Evolutionary conservation across 2,113 vertebrate genomes (phyloP).

Genomic region (Dolichotis patagonum): DNA sequence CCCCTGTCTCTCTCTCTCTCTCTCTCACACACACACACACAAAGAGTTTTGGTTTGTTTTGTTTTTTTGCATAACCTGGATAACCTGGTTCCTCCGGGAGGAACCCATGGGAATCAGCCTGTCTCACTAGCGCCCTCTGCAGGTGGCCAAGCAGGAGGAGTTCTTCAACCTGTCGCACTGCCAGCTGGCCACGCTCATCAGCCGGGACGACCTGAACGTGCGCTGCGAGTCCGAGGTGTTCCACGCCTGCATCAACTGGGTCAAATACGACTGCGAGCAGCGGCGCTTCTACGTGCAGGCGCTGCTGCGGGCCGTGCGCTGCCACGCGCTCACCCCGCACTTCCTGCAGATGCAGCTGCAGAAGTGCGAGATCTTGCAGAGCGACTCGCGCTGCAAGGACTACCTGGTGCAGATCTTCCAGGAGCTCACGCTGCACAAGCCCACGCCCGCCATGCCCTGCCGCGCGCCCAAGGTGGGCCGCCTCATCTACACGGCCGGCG

Average conservation of each 20-base stretch:
- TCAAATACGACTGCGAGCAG: constrained; percentile 92
- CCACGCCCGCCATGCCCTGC: constrained; percentile 88
- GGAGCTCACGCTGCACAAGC: constrained; percentile 95
- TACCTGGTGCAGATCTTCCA: constrained; percentile 95
- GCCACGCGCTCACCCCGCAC: constrained; percentile 94
- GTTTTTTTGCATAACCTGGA: background rate
- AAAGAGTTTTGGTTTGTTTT: too few species aligned
- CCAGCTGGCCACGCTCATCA: constrained; percentile 95
- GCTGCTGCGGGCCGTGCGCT: constrained; percentile 95
- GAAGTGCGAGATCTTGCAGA: constrained; percentile 90
- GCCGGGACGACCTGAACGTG: constrained; percentile 96
- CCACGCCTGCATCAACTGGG: constrained; percentile 96
- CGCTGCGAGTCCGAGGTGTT: constrained; percentile 98
- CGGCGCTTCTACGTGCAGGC: constrained; percentile 93
- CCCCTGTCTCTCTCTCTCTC: too few species aligned
- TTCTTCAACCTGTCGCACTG: constrained; percentile 97
- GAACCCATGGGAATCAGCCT: background rate
- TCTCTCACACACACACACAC: too few species aligned
- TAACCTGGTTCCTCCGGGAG: background rate
- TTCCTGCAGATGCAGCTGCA: constrained; percentile 96
- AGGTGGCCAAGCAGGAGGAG: constrained; percentile 96
- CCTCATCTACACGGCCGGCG: constrained; percentile 94
- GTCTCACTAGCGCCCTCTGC: background rate
- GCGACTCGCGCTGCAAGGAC: constrained; percentile 94
- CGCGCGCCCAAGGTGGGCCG: constrained; percentile 93